phyloP scores from a whole-genome alignment of 2,888 invertebrate genomes.

The Heliconius cydno region DNA sequence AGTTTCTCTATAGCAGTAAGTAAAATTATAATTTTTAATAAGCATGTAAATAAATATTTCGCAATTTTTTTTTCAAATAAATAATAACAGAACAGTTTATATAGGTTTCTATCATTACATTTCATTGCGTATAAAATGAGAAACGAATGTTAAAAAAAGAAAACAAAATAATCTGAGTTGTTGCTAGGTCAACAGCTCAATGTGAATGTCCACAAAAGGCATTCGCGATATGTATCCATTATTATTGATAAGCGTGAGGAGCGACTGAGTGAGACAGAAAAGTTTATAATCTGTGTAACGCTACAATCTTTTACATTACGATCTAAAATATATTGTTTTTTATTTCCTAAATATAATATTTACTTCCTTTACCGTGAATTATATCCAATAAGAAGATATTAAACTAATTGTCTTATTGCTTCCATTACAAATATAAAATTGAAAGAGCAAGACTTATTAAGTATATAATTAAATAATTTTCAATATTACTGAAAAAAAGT shows the following conservation, averaged over 20 bases:
- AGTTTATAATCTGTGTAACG: slow-evolving; percentile 6
- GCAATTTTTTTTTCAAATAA: neutral
- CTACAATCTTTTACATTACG: too few relatives aligned
- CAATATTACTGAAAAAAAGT: neutral
- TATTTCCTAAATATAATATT: neutral
- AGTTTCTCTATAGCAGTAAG: slow-evolving; percentile 23
- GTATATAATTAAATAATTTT: neutral
- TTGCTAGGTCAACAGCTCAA: slow-evolving; percentile 42
- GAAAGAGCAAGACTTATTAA: too few relatives aligned
- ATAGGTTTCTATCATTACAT: neutral
- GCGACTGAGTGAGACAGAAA: slow-evolving; percentile 37
- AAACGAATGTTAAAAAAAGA: neutral
- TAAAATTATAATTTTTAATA: neutral
- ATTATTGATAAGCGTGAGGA: slow-evolving; percentile 39
- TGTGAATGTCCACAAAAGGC: slow-evolving; percentile 41
- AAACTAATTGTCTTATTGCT: too few relatives aligned
- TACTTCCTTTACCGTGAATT: neutral
- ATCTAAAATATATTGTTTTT: too few relatives aligned
- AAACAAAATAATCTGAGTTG: slow-evolving; percentile 18
- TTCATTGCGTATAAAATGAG: neutral
- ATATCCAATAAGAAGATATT: too few relatives aligned
- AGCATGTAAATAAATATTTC: neutral
- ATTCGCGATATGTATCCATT: slow-evolving; percentile 43
- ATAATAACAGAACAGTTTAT: neutral
- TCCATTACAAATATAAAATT: too few relatives aligned